phyloP scores from a whole-genome alignment of 1,140 invertebrate species.

The Colletes gigas region DNA sequence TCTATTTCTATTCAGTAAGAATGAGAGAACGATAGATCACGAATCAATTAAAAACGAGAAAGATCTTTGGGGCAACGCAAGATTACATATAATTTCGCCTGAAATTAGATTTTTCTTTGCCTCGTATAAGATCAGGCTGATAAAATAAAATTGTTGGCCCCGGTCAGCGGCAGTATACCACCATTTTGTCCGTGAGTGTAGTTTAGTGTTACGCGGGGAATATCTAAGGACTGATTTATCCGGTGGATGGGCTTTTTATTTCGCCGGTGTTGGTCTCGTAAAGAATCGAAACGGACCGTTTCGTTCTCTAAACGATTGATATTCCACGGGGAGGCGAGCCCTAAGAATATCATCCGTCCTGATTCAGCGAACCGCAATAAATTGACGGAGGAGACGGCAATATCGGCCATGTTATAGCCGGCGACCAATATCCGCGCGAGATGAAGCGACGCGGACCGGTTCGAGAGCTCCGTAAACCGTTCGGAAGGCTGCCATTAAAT shows the following conservation, averaged over 20 bases:
- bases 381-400: constrained; percentile 16
- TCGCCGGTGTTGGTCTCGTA: neutral
- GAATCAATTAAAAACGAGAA: too few relatives aligned
- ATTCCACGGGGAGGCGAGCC: neutral
- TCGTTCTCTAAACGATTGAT: constrained; percentile 52
- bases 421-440: constrained; percentile 28
- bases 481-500: neutral
- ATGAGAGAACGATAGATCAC: too few relatives aligned
- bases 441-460: neutral
- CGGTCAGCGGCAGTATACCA: too few relatives aligned
- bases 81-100: too few relatives aligned
- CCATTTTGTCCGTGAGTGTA: too few relatives aligned
- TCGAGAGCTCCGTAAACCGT: constrained; percentile 20
- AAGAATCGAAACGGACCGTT: neutral
- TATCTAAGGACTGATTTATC: constrained; percentile 24
- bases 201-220: neutral
- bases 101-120: too few relatives aligned
- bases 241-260: constrained; percentile 36
- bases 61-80: too few relatives aligned
- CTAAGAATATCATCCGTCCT: constrained; percentile 30
- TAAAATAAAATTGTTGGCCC: too few relatives aligned
- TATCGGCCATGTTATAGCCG: constrained; percentile 3
- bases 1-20: too few relatives aligned
- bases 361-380: constrained; percentile 1
- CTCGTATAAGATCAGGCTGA: too few relatives aligned